Evolutionary conservation across 2,797 vertebrate genomes (phyloP), one percentile per base, ranked within the genome.

Genomic region (Setipinna tenuifilis): DNA sequence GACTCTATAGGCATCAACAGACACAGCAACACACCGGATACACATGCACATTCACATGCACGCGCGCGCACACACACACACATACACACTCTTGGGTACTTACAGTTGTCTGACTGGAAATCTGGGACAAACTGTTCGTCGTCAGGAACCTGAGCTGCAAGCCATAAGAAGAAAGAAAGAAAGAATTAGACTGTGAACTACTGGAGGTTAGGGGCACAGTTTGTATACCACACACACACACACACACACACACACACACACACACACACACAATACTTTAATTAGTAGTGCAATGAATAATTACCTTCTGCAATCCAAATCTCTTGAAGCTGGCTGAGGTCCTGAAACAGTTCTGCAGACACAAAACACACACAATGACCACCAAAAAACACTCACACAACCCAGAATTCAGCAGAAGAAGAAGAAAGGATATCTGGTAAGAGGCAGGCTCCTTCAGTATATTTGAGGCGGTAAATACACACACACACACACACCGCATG

Each of bases 91-190:
- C 59, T 65, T 35, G 83, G 87, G 83, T 91, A 97, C 98, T 98
- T 92, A 99, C 98, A 84, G 93, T 97, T 97, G 93, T 96, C 98
- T 85, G 97, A 97, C 94, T 97, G 98, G 94, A 98, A 99, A 96
- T 99, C 98, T 90, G 98, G 98, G 93, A 98, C 97, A 95, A 98
- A 99, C 86, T 99, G 98, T 93, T 98, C 98, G 7, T 98, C 97
- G 14, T 98, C 98, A 0, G 98, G 97, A 91, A 97, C 97, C 94
- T 98, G 98, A 94, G 97, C 97, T 93, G 90, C 84, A 81, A 2
- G 80, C 59, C 85, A 7, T 11, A 48, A 89, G 16, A 50, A n/a
- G 19, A 28, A 83, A 85, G 83, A 87, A 21, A 78, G 75, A 68
- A 41, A 54, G 4, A 9, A 41, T 21, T 25, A 75, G 5, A 85